phyloP scores from a whole-genome alignment of 1,140 invertebrate genomes.

The Gryllus bimaculatus region DNA sequence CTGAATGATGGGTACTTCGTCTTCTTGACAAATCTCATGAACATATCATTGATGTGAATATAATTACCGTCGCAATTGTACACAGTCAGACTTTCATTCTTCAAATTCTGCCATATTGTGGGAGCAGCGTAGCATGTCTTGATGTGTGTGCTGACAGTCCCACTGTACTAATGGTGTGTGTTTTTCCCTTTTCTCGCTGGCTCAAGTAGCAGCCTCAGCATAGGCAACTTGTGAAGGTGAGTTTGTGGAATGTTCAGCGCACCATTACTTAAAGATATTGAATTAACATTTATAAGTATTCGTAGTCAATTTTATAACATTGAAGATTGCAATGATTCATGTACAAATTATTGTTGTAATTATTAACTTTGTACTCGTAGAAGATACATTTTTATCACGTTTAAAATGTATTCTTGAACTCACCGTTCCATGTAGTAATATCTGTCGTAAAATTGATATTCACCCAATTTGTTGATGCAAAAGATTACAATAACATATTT shows the following conservation, averaged over 20 bases:
- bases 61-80: not conserved
- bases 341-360: too few relatives aligned
- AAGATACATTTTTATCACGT: too few relatives aligned
- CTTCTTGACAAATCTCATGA: too few relatives aligned
- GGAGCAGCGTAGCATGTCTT: not conserved
- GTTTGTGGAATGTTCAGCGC: slow-evolving; percentile 1
- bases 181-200: slow-evolving; percentile 13
- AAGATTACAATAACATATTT: too few relatives aligned
- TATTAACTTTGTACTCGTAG: too few relatives aligned
- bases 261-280: slow-evolving; percentile 24
- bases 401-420: too few relatives aligned
- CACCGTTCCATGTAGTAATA: too few relatives aligned
- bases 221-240: slow-evolving; percentile 22
- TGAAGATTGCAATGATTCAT: too few relatives aligned
- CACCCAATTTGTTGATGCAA: too few relatives aligned
- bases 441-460: too few relatives aligned
- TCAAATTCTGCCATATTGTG: not conserved
- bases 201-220: slow-evolving; percentile 20
- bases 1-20: too few relatives aligned
- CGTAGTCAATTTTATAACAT: not conserved
- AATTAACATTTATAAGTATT: slow-evolving; percentile 12
- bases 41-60: too few relatives aligned
- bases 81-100: not conserved
- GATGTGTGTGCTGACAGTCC: slow-evolving; percentile 8
- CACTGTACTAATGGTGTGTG: slow-evolving; percentile 14